A percentile compares a stretch with the other conserved stretches of the same genome.
Evolutionary conservation across 2,888 invertebrate genomes (phyloP).

Genomic region (Cremastinae sp.): DNA sequence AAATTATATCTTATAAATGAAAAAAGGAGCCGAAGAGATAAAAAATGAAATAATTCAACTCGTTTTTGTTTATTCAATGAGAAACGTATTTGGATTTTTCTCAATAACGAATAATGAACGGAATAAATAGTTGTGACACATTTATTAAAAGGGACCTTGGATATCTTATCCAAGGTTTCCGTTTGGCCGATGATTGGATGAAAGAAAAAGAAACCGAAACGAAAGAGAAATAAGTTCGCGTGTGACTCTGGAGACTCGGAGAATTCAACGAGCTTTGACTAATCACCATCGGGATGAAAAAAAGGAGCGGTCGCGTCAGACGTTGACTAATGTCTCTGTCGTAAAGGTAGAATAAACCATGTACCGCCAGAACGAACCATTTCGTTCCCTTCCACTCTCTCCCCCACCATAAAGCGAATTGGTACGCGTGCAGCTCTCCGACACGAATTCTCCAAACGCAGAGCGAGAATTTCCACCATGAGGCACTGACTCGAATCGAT

Average conservation of each 20-base stretch:
- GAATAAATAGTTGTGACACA: too few relatives aligned
- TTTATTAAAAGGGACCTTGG: too few relatives aligned
- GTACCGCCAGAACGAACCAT: conserved; percentile 29
- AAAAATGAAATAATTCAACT: too few relatives aligned
- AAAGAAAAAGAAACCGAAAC: too few relatives aligned
- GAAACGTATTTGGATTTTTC: too few relatives aligned
- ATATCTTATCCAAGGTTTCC: too few relatives aligned
- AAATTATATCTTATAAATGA: too few relatives aligned
- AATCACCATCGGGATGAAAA: conserved; percentile 49
- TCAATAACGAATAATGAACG: too few relatives aligned
- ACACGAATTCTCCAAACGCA: conserved; percentile 35
- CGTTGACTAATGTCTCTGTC: conserved; percentile 57
- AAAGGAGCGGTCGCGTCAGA: conserved; percentile 58
- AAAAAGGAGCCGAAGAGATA: too few relatives aligned
- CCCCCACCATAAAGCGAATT: conserved; percentile 28
- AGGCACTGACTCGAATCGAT: neutral
- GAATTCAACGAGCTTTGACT: conserved; percentile 58
- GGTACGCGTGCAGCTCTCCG: conserved; percentile 29
- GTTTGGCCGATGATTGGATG: too few relatives aligned
- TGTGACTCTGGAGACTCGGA: conserved; percentile 28
- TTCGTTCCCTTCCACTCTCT: conserved; percentile 11
- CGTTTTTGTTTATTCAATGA: too few relatives aligned
- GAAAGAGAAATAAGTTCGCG: conserved; percentile 32
- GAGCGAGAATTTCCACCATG: conserved; percentile 8
- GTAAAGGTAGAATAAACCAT: conserved; percentile 39